phyloP scores from a whole-genome alignment of 2,113 vertebrate genomes.

The Pampusana beccarii region DNA sequence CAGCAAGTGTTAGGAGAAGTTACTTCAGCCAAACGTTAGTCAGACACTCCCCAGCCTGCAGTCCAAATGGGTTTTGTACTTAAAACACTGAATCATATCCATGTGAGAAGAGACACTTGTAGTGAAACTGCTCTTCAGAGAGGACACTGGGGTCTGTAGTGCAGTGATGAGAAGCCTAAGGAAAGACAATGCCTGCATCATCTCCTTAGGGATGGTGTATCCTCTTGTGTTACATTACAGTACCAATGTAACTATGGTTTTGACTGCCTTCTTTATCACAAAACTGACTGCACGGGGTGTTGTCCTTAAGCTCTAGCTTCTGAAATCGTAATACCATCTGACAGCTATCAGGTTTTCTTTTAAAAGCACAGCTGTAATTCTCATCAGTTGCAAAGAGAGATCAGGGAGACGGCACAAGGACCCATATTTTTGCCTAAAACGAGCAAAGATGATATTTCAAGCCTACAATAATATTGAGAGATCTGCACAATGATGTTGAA shows the following conservation, averaged over 20 bases:
- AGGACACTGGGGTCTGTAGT: neutral
- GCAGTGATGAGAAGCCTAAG: neutral
- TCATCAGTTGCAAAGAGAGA: neutral
- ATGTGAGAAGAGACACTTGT: neutral
- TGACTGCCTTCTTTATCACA: neutral
- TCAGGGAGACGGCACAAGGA: neutral
- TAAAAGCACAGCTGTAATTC: neutral
- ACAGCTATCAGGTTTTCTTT: neutral
- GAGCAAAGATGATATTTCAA: neutral
- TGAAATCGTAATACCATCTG: neutral
- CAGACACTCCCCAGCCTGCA: neutral
- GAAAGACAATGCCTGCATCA: neutral
- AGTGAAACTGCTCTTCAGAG: neutral
- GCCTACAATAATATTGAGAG: neutral
- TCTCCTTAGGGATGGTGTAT: neutral
- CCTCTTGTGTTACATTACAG: neutral
- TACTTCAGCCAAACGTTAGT: neutral
- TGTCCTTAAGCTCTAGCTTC: neutral
- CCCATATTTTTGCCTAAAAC: neutral
- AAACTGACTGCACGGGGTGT: neutral
- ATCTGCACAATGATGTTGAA: neutral
- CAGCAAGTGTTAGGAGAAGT: neutral
- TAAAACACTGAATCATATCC: neutral
- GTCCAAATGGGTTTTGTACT: neutral
- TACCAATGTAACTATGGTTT: neutral